Evolutionary conservation across 2,113 vertebrate species (phyloP), one percentile per base, ranked within the genome.

Genomic region (Vanacampus margaritifer): DNA sequence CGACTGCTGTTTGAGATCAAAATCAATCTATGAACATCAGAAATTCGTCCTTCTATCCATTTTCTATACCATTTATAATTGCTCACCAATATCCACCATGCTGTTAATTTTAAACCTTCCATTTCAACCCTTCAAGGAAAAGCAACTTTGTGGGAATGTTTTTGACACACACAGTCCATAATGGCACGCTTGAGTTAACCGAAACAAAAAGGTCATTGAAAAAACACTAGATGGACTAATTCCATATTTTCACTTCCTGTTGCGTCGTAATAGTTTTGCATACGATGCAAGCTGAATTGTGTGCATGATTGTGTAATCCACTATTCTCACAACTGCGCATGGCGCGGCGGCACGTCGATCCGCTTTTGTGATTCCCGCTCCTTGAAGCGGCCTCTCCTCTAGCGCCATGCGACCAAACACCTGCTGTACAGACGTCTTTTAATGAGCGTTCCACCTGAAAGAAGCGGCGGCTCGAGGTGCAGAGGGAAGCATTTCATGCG

Each of bases 401-500:
- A 86, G 36, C 24, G 75, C 82, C 73, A 69, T 87, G 88, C 83
- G 85, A 86, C 82, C 74, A 64, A 84, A 80, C 91, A 90, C 84
- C 88, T 90, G 90, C 83, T 88, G 72, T 84, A 86, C 64, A 19
- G 68, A 70, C 21, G 68, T 77, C 75, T 79, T 83, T 85, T 90
- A 89, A 90, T 85, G 85, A 90, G 84, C 75, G 50, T 72, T 78
- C 74, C 84, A 85, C 79, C 86, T 84, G 86, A 87, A 79, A 85
- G 65, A 66, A 41, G 36, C 59, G 59, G 21, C 36, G 48, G 60
- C n/a, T 43, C 7, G 65, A 68, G 57, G 70, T 74, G 65, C 48
- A 64, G 71, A 75, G 75, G 66, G 80, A 36, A 74, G 39, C 65
- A 72, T 82, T 82, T 84, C 82, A 70, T 57, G 61, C 69, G 45